Conservation (phyloP, 2,888 invertebrate species). For the Andrena hattorfiana region DNA sequence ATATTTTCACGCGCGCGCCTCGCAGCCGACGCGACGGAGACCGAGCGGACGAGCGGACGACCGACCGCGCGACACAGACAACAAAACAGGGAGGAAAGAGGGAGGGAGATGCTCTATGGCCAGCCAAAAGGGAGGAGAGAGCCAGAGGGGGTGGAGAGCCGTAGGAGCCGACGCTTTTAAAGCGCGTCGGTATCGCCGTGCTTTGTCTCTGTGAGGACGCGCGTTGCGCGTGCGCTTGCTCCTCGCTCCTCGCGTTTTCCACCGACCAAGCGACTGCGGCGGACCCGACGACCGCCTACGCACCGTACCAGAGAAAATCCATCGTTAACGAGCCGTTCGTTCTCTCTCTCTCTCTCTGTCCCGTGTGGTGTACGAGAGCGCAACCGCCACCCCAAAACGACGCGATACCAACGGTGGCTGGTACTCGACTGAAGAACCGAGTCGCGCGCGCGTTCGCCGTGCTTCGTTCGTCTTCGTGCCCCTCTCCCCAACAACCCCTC, state of each 20-base stretch:
- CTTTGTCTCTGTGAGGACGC: slow-evolving; percentile 50
- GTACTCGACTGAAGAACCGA: slow-evolving; percentile 70
- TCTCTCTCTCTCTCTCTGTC: slow-evolving; percentile 47
- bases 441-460: slow-evolving; percentile 63
- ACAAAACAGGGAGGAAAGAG: neutral
- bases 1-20: slow-evolving; percentile 70
- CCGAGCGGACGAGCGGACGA: neutral
- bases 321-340: slow-evolving; percentile 61
- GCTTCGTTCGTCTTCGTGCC: slow-evolving; percentile 70
- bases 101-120: neutral
- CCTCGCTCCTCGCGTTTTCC: slow-evolving; percentile 31
- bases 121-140: neutral
- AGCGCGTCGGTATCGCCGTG: slow-evolving; percentile 55
- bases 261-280: slow-evolving; percentile 29
- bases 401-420: slow-evolving; percentile 72
- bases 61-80: neutral
- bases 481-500: slow-evolving; percentile 11
- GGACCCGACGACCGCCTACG: slow-evolving; percentile 52
- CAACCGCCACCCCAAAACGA: slow-evolving; percentile 42
- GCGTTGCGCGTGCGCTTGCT: slow-evolving; percentile 61
- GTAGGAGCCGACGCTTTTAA: slow-evolving; percentile 55
- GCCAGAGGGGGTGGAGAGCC: slow-evolving; percentile 1
- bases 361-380: slow-evolving; percentile 48
- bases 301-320: slow-evolving; percentile 64
- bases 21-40: slow-evolving; percentile 17